phyloP scores from a whole-genome alignment of 2,888 invertebrate genomes.

The Yponomeuta sedellus region DNA sequence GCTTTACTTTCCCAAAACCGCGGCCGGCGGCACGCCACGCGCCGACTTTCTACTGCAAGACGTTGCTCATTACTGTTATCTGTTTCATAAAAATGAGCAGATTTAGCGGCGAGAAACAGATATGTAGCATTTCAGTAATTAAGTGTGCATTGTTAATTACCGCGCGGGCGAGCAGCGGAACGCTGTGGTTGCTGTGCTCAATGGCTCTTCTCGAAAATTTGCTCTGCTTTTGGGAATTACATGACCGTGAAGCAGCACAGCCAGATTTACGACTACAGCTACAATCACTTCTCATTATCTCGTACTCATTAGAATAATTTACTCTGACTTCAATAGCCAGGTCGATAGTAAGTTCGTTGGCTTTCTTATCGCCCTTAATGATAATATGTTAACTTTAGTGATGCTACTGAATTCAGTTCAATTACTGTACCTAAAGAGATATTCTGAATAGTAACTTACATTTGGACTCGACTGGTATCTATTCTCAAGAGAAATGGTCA shows the following conservation, averaged over 20 bases:
- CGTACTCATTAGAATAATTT: neutral
- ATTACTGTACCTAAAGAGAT: neutral
- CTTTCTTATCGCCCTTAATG: neutral
- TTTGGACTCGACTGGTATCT: neutral
- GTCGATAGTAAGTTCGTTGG: neutral
- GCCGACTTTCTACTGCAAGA: slow-evolving; percentile 37
- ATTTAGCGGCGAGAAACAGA: slow-evolving; percentile 44
- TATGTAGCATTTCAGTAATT: slow-evolving; percentile 55
- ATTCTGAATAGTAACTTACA: neutral
- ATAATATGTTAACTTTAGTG: neutral
- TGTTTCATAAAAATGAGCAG: slow-evolving; percentile 45
- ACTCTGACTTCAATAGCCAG: neutral
- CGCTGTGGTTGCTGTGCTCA: slow-evolving; percentile 36
- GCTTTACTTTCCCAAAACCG: slow-evolving; percentile 53
- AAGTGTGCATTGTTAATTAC: slow-evolving; percentile 50
- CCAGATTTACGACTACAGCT: slow-evolving; percentile 7
- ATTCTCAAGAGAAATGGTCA: slow-evolving; percentile 14
- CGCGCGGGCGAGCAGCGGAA: slow-evolving; percentile 49
- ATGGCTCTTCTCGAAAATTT: slow-evolving; percentile 30
- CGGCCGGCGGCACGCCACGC: slow-evolving; percentile 33
- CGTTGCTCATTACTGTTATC: slow-evolving; percentile 29
- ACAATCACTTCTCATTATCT: neutral
- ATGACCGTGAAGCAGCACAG: neutral
- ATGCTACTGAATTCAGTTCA: neutral
- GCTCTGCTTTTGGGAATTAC: slow-evolving; percentile 19